phyloP scores from a whole-genome alignment of 2,797 vertebrate genomes.

The Tenualosa thibaudeaui region DNA sequence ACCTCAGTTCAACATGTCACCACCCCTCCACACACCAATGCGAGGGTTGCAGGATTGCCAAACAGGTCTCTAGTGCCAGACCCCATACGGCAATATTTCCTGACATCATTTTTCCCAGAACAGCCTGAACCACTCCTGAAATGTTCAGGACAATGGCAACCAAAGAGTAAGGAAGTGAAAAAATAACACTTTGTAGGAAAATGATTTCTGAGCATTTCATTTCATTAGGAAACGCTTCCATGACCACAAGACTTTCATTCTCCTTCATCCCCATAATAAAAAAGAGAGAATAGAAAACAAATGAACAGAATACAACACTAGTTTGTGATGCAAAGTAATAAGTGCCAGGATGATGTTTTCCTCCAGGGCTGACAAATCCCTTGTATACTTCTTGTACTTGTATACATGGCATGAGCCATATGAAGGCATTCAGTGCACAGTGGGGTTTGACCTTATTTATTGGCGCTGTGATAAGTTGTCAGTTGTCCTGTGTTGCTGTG shows the following conservation, averaged over 20 bases:
- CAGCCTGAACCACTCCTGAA: background rate
- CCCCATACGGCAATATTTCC: background rate
- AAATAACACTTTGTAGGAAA: background rate
- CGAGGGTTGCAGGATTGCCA: background rate
- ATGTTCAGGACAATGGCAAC: background rate
- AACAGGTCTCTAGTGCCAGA: background rate
- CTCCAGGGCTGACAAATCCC: background rate
- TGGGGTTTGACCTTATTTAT: background rate
- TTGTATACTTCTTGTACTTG: background rate
- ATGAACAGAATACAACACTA: background rate
- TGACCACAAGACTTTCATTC: background rate
- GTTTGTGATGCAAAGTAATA: background rate
- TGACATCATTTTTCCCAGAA: conserved; percentile 11
- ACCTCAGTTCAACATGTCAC: background rate
- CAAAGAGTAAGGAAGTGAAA: background rate
- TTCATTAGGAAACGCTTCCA: background rate
- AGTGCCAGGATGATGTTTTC: background rate
- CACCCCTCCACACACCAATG: background rate
- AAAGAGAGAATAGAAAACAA: background rate
- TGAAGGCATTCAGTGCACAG: background rate
- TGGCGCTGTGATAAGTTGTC: background rate
- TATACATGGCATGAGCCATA: background rate
- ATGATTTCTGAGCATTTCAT: background rate
- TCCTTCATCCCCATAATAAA: background rate
- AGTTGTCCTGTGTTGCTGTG: background rate